phyloP scores from a whole-genome alignment of 2,888 invertebrate genomes.

The Oxyteleia sp. region DNA sequence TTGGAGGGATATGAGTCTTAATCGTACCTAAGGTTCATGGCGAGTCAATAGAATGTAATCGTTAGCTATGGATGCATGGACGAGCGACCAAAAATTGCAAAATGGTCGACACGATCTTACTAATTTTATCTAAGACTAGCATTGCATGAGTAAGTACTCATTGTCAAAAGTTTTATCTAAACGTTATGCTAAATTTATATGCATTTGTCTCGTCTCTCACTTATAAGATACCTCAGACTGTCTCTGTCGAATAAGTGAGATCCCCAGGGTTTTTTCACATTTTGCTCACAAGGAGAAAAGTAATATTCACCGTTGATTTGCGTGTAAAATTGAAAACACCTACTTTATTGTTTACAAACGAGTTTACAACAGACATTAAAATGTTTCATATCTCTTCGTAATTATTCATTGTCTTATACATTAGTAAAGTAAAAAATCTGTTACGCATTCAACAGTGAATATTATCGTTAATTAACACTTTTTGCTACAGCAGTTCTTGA shows the following conservation, averaged over 20 bases:
- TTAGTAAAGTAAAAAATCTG: conserved; percentile 1
- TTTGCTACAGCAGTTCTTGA: conserved; percentile 17
- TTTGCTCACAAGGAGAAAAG: conserved; percentile 60
- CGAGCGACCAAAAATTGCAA: conserved; percentile 40
- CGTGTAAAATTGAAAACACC: not conserved
- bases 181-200: conserved; percentile 17
- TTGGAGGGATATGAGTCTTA: no score
- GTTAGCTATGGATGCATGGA: no score
- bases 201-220: conserved; percentile 27
- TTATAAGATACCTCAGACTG: conserved; percentile 44
- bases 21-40: no score
- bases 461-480: conserved; percentile 35
- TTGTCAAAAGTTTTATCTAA: conserved; percentile 44
- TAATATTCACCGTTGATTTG: conserved; percentile 50
- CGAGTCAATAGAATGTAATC: no score
- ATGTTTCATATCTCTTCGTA: not conserved
- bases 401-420: not conserved
- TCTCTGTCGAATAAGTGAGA: conserved; percentile 31
- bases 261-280: conserved; percentile 23
- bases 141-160: conserved; percentile 38
- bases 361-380: not conserved
- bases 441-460: conserved; percentile 39
- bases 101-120: conserved; percentile 39
- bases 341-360: not conserved
- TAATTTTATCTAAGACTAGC: conserved; percentile 51